Percentiles rank a stretch among this genome's conserved stretches.
Evolutionary conservation across 2,888 invertebrate species (phyloP).

Genomic region (Arrhopalites spinosus): DNA sequence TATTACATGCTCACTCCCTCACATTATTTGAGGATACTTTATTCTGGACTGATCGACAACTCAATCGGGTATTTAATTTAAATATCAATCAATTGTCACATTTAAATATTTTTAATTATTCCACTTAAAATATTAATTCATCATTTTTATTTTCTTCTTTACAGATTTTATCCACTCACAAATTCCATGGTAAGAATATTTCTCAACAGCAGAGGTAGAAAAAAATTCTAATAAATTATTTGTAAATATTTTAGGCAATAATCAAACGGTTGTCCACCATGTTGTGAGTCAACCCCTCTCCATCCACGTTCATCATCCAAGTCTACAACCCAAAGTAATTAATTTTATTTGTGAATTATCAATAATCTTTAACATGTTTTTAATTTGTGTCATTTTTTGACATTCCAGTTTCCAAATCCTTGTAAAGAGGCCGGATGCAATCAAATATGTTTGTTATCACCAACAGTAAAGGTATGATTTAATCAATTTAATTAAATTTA

Average conservation of each 20-base stretch:
- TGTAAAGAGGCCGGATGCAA: constrained; percentile 78
- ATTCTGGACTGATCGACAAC: constrained; percentile 94
- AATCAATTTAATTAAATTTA: not conserved
- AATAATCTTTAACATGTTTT: too few relatives aligned
- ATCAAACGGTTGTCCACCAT: constrained; percentile 92
- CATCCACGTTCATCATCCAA: constrained; percentile 93
- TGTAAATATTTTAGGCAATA: too few relatives aligned
- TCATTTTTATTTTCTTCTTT: too few relatives aligned
- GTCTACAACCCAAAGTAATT: constrained; percentile 86
- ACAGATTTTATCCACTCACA: constrained; percentile 75
- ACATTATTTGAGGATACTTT: constrained; percentile 94
- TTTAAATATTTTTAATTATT: not conserved
- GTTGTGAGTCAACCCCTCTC: constrained; percentile 93
- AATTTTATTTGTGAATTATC: too few relatives aligned
- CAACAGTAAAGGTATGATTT: constrained; percentile 61
- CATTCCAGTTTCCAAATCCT: constrained; percentile 75
- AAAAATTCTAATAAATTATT: too few relatives aligned
- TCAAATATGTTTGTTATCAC: constrained; percentile 90
- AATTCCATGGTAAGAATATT: constrained; percentile 93
- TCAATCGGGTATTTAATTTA: constrained; percentile 72
- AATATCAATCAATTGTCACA: not conserved
- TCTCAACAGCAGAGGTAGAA: too few relatives aligned
- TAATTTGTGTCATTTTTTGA: too few relatives aligned
- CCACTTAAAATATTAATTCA: not conserved
- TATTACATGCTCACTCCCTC: constrained; percentile 92